Conservation (phyloP, 1,140 invertebrate genomes). For the Papilio glaucus region DNA sequence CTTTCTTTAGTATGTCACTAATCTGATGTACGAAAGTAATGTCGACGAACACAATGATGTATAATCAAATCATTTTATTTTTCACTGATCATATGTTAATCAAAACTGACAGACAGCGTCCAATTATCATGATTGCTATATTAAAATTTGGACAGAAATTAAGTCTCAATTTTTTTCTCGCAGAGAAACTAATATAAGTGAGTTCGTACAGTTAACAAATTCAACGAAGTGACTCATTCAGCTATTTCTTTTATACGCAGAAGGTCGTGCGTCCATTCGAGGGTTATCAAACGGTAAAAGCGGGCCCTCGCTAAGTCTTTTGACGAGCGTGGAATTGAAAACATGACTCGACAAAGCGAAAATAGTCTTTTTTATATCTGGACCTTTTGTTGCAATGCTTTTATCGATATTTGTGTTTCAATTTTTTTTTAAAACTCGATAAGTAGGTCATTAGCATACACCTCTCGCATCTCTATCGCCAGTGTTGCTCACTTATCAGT, state of each 20-base stretch:
- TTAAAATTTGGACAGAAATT: neutral
- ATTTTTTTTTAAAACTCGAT: conserved; percentile 10
- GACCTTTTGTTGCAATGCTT: conserved; percentile 10
- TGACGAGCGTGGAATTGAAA: conserved; percentile 30
- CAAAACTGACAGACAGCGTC: neutral
- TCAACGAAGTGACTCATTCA: conserved; percentile 10
- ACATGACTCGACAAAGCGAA: conserved; percentile 27
- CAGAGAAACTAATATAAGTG: neutral
- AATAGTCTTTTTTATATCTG: conserved; percentile 18
- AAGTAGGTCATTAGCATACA: neutral
- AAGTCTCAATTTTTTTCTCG: neutral
- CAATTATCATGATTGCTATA: neutral
- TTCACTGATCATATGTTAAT: neutral
- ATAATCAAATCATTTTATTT: too few relatives aligned
- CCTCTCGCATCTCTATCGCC: neutral
- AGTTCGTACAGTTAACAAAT: conserved; percentile 28
- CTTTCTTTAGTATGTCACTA: too few relatives aligned
- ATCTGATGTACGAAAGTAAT: too few relatives aligned
- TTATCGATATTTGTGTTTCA: conserved; percentile 11
- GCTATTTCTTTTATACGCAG: conserved; percentile 25
- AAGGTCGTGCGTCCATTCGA: conserved; percentile 27
- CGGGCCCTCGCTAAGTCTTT: conserved; percentile 33
- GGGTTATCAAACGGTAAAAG: conserved; percentile 30
- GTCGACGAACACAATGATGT: too few relatives aligned
- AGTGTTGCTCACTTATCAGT: neutral